Evolutionary conservation across 1,140 invertebrate species (phyloP).

Genomic region (Drosophila sp.): DNA sequence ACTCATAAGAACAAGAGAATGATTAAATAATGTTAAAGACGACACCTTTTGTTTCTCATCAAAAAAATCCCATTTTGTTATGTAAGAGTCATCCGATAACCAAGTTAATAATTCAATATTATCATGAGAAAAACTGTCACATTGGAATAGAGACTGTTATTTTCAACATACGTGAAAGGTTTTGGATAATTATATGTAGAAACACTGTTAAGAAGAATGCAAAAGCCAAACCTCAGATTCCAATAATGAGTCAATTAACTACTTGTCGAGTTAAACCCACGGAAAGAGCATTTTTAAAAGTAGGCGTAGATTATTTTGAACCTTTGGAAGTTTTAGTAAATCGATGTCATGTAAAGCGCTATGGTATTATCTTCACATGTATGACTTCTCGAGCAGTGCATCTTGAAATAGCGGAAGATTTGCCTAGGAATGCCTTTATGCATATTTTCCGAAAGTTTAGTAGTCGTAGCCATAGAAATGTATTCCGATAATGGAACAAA

Average conservation of each 20-base stretch:
- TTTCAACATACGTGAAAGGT: no score
- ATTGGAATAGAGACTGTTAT: no score
- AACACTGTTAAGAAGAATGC: no score
- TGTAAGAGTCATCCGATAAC: no score
- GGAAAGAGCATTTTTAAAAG: slow-evolving; percentile 58
- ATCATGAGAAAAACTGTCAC: no score
- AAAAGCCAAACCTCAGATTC: no score
- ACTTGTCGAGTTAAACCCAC: slow-evolving; percentile 43
- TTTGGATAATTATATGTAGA: no score
- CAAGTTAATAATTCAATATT: no score
- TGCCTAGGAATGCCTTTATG: slow-evolving; percentile 80
- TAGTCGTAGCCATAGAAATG: slow-evolving; percentile 30
- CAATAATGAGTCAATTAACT: slow-evolving; percentile 23
- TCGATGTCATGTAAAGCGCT: slow-evolving; percentile 70
- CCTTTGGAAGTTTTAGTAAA: slow-evolving; percentile 63
- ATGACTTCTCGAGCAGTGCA: slow-evolving; percentile 81
- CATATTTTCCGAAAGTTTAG: slow-evolving; percentile 81
- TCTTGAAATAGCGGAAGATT: slow-evolving; percentile 75
- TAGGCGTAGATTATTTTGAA: slow-evolving; percentile 14
- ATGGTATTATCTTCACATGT: slow-evolving; percentile 82
- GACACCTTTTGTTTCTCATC: no score
- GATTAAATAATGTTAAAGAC: no score
- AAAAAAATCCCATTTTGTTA: no score
- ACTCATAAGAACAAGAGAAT: no score
- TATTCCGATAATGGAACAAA: slow-evolving; percentile 82